Evolutionary conservation across 2,888 invertebrate species (phyloP).

Genomic region (Ectropis crepuscularia): DNA sequence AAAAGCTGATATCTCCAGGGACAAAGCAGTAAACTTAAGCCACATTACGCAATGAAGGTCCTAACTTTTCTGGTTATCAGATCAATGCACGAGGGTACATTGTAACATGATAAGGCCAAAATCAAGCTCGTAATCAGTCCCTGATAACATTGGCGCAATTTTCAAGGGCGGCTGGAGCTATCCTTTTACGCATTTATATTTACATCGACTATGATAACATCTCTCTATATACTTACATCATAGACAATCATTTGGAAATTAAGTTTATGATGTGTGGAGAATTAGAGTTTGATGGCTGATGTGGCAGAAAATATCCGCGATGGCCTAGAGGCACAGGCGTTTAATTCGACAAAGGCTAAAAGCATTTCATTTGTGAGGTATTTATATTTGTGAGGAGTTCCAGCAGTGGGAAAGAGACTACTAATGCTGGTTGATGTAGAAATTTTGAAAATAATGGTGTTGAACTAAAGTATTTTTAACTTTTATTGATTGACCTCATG

Average conservation of each 20-base stretch:
- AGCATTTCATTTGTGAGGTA: too few relatives aligned
- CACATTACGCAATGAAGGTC: not conserved
- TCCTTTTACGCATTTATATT: conserved; percentile 56
- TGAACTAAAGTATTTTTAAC: too few relatives aligned
- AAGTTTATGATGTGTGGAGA: not conserved
- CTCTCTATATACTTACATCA: conserved; percentile 6
- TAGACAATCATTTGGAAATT: conserved; percentile 8
- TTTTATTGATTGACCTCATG: too few relatives aligned
- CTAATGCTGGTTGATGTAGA: too few relatives aligned
- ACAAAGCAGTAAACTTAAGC: too few relatives aligned
- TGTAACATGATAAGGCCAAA: conserved; percentile 42
- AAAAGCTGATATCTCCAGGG: not conserved
- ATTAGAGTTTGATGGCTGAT: too few relatives aligned
- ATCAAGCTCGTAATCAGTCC: conserved; percentile 65
- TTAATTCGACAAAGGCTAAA: too few relatives aligned
- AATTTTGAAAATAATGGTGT: too few relatives aligned
- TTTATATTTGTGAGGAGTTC: too few relatives aligned
- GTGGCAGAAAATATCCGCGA: too few relatives aligned
- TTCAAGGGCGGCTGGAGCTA: conserved; percentile 63
- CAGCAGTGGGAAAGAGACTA: too few relatives aligned
- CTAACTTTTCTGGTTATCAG: conserved; percentile 36
- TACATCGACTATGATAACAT: conserved; percentile 28
- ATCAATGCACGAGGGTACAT: conserved; percentile 41
- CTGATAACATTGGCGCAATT: conserved; percentile 69
- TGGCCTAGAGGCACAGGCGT: too few relatives aligned